These are phyloP conservation scores for Riparia riparia DNA, from an alignment of 2,113 vertebrate species.

Conservation along the genomic window DNA sequence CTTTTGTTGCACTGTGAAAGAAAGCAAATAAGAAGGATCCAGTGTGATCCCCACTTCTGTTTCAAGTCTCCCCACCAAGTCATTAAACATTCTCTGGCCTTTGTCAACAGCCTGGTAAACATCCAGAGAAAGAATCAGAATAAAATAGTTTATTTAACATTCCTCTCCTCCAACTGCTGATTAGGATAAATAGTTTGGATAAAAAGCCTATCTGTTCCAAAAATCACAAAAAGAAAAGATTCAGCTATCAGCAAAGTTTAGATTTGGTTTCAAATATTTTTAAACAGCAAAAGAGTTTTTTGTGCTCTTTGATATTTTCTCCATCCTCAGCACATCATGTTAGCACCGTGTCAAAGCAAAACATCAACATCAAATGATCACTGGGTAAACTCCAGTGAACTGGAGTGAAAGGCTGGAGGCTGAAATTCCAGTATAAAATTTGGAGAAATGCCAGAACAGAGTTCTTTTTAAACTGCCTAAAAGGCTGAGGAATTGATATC, in stretches of 20 bases:
- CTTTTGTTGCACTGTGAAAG: slow-evolving; percentile 72
- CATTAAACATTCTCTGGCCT: slow-evolving; percentile 82
- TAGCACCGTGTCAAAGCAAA: slow-evolving; percentile 73
- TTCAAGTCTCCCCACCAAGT: slow-evolving; percentile 77
- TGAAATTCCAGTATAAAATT: slow-evolving; percentile 70
- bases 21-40: slow-evolving; percentile 68
- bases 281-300: slow-evolving; percentile 77
- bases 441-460: slow-evolving; percentile 28
- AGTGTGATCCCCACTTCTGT: slow-evolving; percentile 75
- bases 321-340: slow-evolving; percentile 73
- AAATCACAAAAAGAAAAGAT: slow-evolving; percentile 78
- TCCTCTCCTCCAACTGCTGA: slow-evolving; percentile 84
- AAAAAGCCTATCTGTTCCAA: slow-evolving; percentile 81
- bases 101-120: slow-evolving; percentile 84
- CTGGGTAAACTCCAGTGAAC: slow-evolving; percentile 53
- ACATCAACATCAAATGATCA: slow-evolving; percentile 66
- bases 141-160: slow-evolving; percentile 84
- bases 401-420: slow-evolving; percentile 49
- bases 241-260: slow-evolving; percentile 77
- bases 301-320: slow-evolving; percentile 73
- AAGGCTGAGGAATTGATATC: slow-evolving; percentile 46
- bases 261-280: slow-evolving; percentile 77
- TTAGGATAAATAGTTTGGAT: slow-evolving; percentile 87
- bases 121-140: slow-evolving; percentile 81
- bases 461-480: slow-evolving; percentile 44